phyloP scores from a whole-genome alignment of 37 sponge, comb jelly and placozoan species.

The Crambe crambe region DNA sequence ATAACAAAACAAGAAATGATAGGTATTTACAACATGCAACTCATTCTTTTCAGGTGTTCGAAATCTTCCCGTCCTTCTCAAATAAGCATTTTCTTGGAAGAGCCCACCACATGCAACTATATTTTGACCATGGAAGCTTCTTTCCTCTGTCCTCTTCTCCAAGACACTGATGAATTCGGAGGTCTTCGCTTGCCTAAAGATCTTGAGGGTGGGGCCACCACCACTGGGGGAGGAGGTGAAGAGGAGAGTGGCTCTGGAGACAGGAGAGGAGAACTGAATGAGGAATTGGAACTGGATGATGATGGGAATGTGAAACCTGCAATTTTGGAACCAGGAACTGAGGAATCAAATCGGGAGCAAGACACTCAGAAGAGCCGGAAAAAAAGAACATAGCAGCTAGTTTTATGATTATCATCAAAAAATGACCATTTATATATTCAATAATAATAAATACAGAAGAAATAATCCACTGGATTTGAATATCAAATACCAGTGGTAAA shows the following conservation, averaged over 20 bases:
- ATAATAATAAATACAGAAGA: no score
- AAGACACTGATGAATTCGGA: conserved; percentile 63
- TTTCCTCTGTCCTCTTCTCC: conserved; percentile 64
- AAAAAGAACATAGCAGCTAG: no score
- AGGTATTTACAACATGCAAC: no score
- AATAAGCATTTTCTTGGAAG: conserved; percentile 66
- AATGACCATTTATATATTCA: no score
- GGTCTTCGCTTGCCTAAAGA: conserved; percentile 16
- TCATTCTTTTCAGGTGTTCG: conserved; percentile 43
- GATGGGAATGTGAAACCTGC: not conserved
- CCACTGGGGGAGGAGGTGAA: not conserved
- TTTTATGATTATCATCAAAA: no score
- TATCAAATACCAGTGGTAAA: no score
- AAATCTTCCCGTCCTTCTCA: conserved; percentile 28
- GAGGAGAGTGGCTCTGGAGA: not conserved
- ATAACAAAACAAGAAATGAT: no score
- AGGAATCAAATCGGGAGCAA: not conserved
- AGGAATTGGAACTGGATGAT: not conserved
- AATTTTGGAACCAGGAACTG: not conserved
- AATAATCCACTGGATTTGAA: no score
- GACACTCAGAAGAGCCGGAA: not conserved
- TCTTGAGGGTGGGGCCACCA: not conserved
- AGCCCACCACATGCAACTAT: conserved; percentile 77
- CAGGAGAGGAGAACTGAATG: not conserved
- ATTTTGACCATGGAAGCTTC: conserved; percentile 69